These are phyloP conservation scores for Idaea aversata DNA, from an alignment of 2,888 invertebrate genomes.

Conservation along the genomic window DNA sequence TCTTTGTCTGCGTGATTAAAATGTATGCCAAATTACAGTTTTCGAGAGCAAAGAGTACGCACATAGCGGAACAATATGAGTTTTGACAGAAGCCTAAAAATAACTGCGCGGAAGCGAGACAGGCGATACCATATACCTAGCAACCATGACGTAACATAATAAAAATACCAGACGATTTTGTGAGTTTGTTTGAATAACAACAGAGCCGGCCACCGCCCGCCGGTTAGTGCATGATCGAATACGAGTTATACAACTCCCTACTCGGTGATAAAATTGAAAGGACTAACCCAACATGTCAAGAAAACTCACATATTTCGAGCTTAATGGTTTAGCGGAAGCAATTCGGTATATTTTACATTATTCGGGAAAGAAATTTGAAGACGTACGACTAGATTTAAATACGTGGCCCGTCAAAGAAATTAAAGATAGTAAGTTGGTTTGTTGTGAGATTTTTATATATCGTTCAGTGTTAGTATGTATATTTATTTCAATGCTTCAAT, in stretches of 20 bases:
- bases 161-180: not conserved
- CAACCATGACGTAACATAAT: not conserved
- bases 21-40: too few relatives aligned
- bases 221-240: too few relatives aligned
- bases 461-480: too few relatives aligned
- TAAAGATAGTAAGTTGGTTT: slow-evolving; percentile 51
- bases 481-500: too few relatives aligned
- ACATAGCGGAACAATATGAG: not conserved
- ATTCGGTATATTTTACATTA: slow-evolving; percentile 63
- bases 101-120: not conserved
- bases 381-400: slow-evolving; percentile 44
- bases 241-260: too few relatives aligned
- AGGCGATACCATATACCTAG: not conserved
- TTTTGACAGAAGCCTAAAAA: not conserved
- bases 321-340: slow-evolving; percentile 54
- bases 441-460: too few relatives aligned
- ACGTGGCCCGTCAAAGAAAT: slow-evolving; percentile 51
- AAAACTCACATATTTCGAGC: slow-evolving; percentile 50
- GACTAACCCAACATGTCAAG: slow-evolving; percentile 16
- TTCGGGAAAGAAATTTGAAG: slow-evolving; percentile 61
- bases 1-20: too few relatives aligned
- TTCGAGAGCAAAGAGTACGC: too few relatives aligned
- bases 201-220: not conserved
- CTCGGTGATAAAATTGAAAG: not conserved
- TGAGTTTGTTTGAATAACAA: not conserved